These are phyloP conservation scores for Drosophila eugracilis DNA, from an alignment of 1,140 invertebrate genomes.

Conservation along the genomic window DNA sequence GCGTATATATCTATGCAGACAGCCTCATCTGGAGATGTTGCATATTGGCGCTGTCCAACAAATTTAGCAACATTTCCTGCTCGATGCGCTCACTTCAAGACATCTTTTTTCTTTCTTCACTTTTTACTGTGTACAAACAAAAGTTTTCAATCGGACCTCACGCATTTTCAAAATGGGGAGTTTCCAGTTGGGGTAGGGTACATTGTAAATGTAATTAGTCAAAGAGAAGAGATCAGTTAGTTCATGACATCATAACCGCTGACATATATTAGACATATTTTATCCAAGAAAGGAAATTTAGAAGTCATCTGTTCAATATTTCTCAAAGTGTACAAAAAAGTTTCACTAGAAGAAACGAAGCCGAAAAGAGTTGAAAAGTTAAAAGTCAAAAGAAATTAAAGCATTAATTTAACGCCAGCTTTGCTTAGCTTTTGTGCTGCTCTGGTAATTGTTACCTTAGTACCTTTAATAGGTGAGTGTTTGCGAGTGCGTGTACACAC, in stretches of 20 bases:
- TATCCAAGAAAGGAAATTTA: too few relatives aligned
- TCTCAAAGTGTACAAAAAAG: slow-evolving; percentile 24
- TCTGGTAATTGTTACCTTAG: slow-evolving; percentile 56
- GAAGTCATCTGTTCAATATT: not conserved
- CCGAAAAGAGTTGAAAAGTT: slow-evolving; percentile 43
- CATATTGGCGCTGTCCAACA: slow-evolving; percentile 43
- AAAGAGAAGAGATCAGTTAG: too few relatives aligned
- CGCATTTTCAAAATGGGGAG: slow-evolving; percentile 13
- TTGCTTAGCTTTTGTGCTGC: slow-evolving; percentile 40
- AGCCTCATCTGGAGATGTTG: slow-evolving; percentile 38
- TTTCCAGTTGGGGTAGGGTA: not conserved
- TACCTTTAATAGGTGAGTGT: slow-evolving; percentile 25
- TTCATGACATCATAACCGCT: too few relatives aligned
- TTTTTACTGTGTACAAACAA: slow-evolving; percentile 32
- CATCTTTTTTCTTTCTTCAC: not conserved
- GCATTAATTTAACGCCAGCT: slow-evolving; percentile 58
- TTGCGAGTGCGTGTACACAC: slow-evolving; percentile 33
- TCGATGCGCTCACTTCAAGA: slow-evolving; percentile 15
- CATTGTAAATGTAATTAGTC: too few relatives aligned
- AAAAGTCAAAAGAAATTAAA: slow-evolving; percentile 59
- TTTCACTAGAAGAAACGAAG: slow-evolving; percentile 29
- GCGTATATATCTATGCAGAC: slow-evolving; percentile 3
- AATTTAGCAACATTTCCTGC: slow-evolving; percentile 49
- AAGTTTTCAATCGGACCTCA: slow-evolving; percentile 32
- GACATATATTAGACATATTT: too few relatives aligned